Base-by-base conservation (phyloP, 2,888 invertebrate species). In the Blera fallax region DNA sequence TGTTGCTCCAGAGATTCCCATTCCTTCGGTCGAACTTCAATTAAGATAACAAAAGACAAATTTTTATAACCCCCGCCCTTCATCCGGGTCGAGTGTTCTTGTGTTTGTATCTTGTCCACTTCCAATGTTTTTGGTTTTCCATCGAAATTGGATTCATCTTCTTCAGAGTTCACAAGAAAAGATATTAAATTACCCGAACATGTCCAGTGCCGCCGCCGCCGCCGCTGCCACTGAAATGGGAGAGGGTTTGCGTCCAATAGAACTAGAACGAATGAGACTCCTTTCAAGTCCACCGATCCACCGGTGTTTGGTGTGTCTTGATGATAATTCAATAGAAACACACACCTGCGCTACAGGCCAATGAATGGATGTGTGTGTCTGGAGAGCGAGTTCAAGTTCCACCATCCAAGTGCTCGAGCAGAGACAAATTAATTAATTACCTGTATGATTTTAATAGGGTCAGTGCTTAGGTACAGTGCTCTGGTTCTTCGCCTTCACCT, bases 391-490 rank as follows among this genome's bases (percentile, higher is more conserved):
- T 52, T 27, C 24, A 10, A 40, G 43, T 62, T 34, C 64, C 8
- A 18, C 3, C 29, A 29, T 14, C 14, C 32, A 27, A 10, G 4
- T 14, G 40, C 76, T 58, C 32, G 60, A 52, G 40, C 69, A 69
- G 80, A 84, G 74, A 84, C 84, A 80, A 84, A 79, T 80, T 84
- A 80, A 84, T 84, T 84, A 84, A 84, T 84, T 84, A 84, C 84
- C 80, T 84, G 74, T 80, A 74, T 76, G 84, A 80, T 80, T 84
- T 84, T 84, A 84, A 84, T 84, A 84, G 84, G 84, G 84, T 80
- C 73, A 79, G 79, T 69, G 84, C 74, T 50, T 74, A 54, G 79
- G 16, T 70, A 69, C 69, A 74, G n/a, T 74, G 52, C 56, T 65
- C 79, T 56, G 34, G 76, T 62, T 79, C 29, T 62, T 79, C 37